phyloP scores from a whole-genome alignment of 53 echinoderm and acorn worm genomes.

The Crossaster papposus region DNA sequence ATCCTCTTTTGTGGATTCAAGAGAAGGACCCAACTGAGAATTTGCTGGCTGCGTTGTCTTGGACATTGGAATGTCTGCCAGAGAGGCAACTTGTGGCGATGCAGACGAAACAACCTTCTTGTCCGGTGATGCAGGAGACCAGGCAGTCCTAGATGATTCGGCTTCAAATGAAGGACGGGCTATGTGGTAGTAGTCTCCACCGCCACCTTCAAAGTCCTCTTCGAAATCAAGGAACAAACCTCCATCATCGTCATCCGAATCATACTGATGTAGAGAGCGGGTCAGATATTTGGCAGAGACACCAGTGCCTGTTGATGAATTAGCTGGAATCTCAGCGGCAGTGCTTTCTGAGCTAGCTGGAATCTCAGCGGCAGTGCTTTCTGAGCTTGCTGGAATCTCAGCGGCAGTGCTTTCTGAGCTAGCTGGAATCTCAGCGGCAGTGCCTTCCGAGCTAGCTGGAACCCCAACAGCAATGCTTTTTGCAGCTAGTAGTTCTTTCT shows the following conservation, averaged over 20 bases:
- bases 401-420: neutral
- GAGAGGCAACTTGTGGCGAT: neutral
- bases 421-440: slow-evolving; percentile 12
- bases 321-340: slow-evolving; percentile 20
- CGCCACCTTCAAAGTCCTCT: slow-evolving; percentile 35
- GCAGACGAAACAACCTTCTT: neutral
- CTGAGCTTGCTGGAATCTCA: slow-evolving; percentile 14
- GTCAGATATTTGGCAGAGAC: slow-evolving; percentile 19
- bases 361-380: slow-evolving; percentile 1
- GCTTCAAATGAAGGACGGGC: neutral
- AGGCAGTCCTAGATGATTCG: neutral
- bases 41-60: neutral
- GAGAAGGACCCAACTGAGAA: neutral
- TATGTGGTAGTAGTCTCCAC: slow-evolving; percentile 52
- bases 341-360: neutral
- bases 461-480: slow-evolving; percentile 1
- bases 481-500: slow-evolving; percentile 33
- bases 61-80: neutral
- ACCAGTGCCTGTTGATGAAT: neutral
- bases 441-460: neutral
- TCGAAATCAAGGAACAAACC: slow-evolving; percentile 44
- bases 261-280: slow-evolving; percentile 22
- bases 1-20: neutral
- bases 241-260: slow-evolving; percentile 48
- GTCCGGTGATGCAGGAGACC: neutral